Evolutionary conservation across 2,797 vertebrate genomes (phyloP).

Genomic region (Chanos chanos): DNA sequence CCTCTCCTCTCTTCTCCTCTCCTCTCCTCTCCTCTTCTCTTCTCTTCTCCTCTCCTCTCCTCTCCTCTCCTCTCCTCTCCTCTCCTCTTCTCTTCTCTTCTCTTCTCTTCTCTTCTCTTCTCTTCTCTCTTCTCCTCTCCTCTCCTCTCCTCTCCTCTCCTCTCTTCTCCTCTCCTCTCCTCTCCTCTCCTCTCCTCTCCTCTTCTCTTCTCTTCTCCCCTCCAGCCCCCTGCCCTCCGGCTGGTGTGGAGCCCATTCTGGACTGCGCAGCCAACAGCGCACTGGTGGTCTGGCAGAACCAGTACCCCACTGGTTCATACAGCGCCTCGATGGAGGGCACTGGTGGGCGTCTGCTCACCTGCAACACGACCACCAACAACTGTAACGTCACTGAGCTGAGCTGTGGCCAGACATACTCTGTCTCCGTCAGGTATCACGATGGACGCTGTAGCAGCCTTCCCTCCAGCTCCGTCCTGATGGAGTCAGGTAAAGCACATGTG

Average conservation of each 20-base stretch:
- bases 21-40: neutral
- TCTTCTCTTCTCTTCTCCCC: neutral
- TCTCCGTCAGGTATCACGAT: slow-evolving; percentile 54
- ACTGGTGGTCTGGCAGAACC: slow-evolving; percentile 60
- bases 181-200: neutral
- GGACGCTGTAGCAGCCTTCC: slow-evolving; percentile 53
- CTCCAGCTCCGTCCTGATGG: slow-evolving; percentile 55
- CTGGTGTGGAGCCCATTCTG: slow-evolving; percentile 44
- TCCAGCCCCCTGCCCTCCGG: slow-evolving; percentile 39
- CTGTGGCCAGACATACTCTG: slow-evolving; percentile 63
- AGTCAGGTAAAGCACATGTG: slow-evolving; percentile 68
- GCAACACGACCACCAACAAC: slow-evolving; percentile 54
- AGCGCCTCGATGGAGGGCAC: slow-evolving; percentile 54
- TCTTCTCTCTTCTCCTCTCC: neutral
- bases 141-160: neutral
- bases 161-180: neutral
- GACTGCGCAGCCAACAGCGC: slow-evolving; percentile 58
- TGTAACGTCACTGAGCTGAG: slow-evolving; percentile 55
- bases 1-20: neutral
- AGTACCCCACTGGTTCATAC: slow-evolving; percentile 46
- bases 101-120: neutral
- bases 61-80: neutral
- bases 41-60: too few species aligned
- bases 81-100: neutral
- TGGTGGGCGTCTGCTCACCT: slow-evolving; percentile 48